Evolutionary conservation across 2,888 invertebrate species (phyloP).

Genomic region (Neuroscelio doddi): DNA sequence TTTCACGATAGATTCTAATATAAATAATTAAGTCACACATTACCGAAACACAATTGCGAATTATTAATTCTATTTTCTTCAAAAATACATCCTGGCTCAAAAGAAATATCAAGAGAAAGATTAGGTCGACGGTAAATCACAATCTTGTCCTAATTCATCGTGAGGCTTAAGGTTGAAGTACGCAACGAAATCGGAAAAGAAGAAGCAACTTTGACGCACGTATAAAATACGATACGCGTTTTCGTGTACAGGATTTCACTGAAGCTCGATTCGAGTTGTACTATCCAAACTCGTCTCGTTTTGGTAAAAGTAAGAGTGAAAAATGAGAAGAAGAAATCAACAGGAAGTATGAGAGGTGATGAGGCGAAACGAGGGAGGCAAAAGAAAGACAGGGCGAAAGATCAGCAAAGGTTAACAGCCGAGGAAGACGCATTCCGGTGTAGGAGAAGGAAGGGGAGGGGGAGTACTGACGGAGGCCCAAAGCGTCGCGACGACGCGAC

Average conservation of each 20-base stretch:
- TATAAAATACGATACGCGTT: conserved; percentile 30
- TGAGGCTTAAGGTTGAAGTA: no score
- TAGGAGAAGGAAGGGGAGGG: conserved; percentile 7
- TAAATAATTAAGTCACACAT: no score
- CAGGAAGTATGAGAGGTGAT: conserved; percentile 17
- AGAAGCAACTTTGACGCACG: conserved; percentile 6
- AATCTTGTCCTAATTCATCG: no score
- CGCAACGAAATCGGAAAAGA: conserved; percentile 5
- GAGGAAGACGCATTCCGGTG: conserved; percentile 37
- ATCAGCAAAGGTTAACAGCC: conserved; percentile 44
- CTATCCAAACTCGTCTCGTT: conserved; percentile 31
- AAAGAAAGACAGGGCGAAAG: conserved; percentile 18
- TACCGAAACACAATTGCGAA: no score
- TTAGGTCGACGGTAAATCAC: no score
- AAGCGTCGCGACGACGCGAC: conserved; percentile 41
- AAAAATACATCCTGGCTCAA: no score
- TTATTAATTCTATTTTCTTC: no score
- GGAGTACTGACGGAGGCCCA: conserved; percentile 15
- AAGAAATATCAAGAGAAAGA: no score
- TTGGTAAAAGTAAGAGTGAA: conserved; percentile 18
- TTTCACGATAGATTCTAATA: no score
- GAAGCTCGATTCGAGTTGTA: conserved; percentile 29
- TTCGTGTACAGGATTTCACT: conserved; percentile 35
- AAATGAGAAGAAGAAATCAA: conserved; percentile 15
- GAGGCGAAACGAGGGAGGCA: neutral